Evolutionary conservation across 2,888 invertebrate species (phyloP), one percentile per base, ranked within the genome.

Genomic region (Xestia rhomboidea): DNA sequence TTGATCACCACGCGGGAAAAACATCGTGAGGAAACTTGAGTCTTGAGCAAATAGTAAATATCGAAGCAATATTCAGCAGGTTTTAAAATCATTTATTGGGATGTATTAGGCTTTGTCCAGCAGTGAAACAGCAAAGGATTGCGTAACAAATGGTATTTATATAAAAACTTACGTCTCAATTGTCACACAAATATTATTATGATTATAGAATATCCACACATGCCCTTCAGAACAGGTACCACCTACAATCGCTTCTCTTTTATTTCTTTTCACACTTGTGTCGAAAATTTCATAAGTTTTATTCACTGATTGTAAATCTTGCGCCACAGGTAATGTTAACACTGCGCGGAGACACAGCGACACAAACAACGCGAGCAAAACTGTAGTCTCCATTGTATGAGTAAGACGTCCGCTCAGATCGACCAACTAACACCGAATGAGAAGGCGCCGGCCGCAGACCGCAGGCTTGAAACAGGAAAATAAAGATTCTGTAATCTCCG

Each of bases 221-320:
- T 30, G n/a, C 0, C 46, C 46, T 8, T 38, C 7, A 38, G 51
- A 11, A 54, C 77, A 77, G 1, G 3, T 38, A 2, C 46, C 2
- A 54, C 70, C 30, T 0, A 0, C 0, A 38, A 77, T 54, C 0
- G 3, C 0, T 18, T 46, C 15, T 41, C 81, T 63, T 15, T 81
- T 81, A 8, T 0, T 24, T 54, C 63, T 77, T 30, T 51, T 44
- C 8, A 21, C 13, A 24, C 6, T 6, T 15, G 0, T 2, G 38
- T 57, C 11, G 10, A 30, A 13, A 8, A 6, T 15, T 13, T n/a
- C 72, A 3, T 38, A 1, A 64, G 1, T 41, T 27, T 41, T 64
- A 4, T 27, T 64, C 51, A 77, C 63, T 80, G 51, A 77, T 54
- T 70, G 51, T 18, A 34, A 10, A 62, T 71, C 34, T 51, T 72